Base-by-base conservation (phyloP, 2,888 invertebrate genomes). In the Boloria euphrosyne region DNA sequence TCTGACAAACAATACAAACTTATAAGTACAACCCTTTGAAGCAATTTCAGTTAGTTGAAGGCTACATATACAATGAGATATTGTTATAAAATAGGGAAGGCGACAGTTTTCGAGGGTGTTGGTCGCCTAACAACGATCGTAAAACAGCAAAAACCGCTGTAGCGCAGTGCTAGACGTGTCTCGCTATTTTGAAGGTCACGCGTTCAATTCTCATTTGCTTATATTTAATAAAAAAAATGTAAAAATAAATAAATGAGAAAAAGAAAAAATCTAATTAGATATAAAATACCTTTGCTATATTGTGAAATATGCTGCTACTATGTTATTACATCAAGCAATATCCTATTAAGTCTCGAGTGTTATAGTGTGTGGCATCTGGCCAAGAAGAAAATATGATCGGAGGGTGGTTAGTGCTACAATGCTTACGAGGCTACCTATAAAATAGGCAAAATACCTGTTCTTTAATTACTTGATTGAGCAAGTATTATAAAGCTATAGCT, bases 291-390 rank as follows among this genome's bases (percentile, higher is more conserved):
- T 14, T 18, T 18, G 13, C 16, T 46, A 27, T n/a, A 2, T 10
- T 27, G 13, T 57, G 44, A 13, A 22, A 59, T 38, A 14, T 17
- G 7, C 6, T 49, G 0, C 7, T 50, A 17, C 13, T 27, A 50
- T 1, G 17, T 59, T 49, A 59, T 50, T 49, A 50, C 2, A 4
- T 46, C 4, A 18, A 57, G 57, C 46, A 46, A 57, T 57, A 38
- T 50, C 14, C 17, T 14, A 38, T 50, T 49, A 59, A 50, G 13
- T 14, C 13, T 59, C 50, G 38, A 16, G 47, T 59, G 38, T 49
- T 49, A 59, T 50, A 59, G 59, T 50, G 59, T 49, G 14, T 50
- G 59, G 59, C 59, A 49, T 49, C 59, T 18, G 59, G 59, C 59
- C 59, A 59, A 59, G 31, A 49, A 49, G 49, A 59, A 27, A 49